A percentile compares a stretch with the other conserved stretches of the same genome.
Conservation (phyloP, 2,113 vertebrate species). For the Nothoprocta perdicaria region DNA sequence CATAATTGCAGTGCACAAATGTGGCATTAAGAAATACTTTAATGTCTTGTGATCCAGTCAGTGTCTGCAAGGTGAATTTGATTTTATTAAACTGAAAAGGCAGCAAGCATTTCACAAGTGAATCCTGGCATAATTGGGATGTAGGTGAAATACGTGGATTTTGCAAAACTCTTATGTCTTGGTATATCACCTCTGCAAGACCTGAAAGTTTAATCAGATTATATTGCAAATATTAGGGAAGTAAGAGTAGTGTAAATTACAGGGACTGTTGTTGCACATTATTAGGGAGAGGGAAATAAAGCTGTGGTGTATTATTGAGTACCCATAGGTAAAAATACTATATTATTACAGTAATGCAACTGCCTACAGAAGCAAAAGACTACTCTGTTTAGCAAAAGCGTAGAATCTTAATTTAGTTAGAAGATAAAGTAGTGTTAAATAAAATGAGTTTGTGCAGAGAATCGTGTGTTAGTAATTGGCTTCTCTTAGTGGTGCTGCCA, state of each 20-base stretch:
- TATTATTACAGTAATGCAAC: not conserved
- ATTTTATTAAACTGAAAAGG: not conserved
- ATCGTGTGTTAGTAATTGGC: not conserved
- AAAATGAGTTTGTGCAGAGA: not conserved
- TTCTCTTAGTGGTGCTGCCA: not conserved
- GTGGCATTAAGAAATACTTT: not conserved
- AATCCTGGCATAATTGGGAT: not conserved
- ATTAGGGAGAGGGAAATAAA: not conserved
- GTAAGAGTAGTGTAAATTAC: not conserved
- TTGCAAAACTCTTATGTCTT: not conserved
- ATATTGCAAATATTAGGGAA: not conserved
- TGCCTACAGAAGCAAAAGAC: not conserved
- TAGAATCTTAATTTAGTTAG: not conserved
- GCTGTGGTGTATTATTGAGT: not conserved
- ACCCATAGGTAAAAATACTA: not conserved
- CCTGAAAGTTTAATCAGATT: not conserved
- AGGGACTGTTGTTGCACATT: not conserved
- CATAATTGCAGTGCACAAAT: not conserved
- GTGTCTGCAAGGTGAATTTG: not conserved
- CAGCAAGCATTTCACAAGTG: not conserved
- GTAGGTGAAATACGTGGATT: rapidly evolving
- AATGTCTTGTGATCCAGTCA: not conserved
- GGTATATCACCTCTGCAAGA: not conserved
- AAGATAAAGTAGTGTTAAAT: not conserved
- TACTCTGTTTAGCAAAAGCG: not conserved